Conservation (phyloP, 2,113 vertebrate species). For the Buteo buteo region DNA sequence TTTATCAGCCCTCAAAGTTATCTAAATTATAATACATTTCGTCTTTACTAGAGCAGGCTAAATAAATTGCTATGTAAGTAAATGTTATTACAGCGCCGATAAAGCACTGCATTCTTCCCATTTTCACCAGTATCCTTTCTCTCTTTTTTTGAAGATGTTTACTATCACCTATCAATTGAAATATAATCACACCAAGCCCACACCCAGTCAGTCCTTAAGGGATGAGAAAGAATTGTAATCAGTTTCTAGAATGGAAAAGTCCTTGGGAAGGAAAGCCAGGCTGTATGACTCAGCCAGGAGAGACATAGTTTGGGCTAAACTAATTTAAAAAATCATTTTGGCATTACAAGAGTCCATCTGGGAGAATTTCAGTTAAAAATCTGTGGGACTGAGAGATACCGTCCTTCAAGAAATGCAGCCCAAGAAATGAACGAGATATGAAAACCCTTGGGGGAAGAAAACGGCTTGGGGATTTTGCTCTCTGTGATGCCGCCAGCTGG, state of each 20-base stretch:
- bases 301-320: background rate
- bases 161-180: background rate
- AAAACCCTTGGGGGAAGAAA: background rate
- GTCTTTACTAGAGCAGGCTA: background rate
- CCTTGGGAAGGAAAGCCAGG: background rate
- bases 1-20: background rate
- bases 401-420: background rate
- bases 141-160: background rate
- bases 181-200: background rate
- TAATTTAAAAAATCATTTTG: background rate
- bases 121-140: background rate
- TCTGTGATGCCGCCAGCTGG: background rate
- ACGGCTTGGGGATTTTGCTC: background rate
- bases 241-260: background rate
- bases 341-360: background rate
- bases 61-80: background rate
- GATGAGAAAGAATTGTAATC: background rate
- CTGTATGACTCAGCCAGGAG: background rate
- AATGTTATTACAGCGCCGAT: background rate
- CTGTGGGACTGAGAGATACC: fast-evolving
- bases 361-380: background rate
- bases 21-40: background rate
- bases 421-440: background rate
- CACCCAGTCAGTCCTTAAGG: background rate
- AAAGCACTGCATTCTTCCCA: background rate